Percentiles rank a stretch among this genome's conserved stretches.
These are phyloP conservation scores for Psammodynastes pulverulentus DNA, from an alignment of 2,113 vertebrate species.

Conservation along the genomic window DNA sequence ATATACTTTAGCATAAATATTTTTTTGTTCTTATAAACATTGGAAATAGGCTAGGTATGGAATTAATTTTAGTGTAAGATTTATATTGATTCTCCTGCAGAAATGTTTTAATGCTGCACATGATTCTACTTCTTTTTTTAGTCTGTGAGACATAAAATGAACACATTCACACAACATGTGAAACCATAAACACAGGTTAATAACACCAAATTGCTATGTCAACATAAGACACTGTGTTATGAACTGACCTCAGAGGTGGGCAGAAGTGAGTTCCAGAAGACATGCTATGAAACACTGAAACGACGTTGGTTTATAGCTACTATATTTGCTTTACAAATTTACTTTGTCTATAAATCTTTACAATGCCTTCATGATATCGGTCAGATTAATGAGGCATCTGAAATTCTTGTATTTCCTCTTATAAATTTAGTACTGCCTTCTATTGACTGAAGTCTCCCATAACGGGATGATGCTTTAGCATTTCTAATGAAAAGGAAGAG, in stretches of 20 bases:
- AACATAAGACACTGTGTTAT: neutral
- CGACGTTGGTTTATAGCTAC: neutral
- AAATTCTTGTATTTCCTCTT: neutral
- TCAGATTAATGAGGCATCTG: neutral
- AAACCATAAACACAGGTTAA: neutral
- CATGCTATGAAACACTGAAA: neutral
- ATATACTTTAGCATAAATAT: neutral
- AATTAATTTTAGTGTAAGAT: neutral
- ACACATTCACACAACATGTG: neutral
- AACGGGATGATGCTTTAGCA: neutral
- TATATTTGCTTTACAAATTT: neutral
- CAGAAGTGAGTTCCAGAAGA: neutral
- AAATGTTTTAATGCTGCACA: neutral
- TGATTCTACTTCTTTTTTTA: neutral
- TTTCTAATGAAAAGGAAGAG: neutral
- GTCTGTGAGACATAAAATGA: neutral
- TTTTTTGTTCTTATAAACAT: neutral
- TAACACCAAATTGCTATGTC: neutral
- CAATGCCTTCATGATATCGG: neutral
- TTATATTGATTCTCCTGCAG: neutral
- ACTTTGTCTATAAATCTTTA: neutral
- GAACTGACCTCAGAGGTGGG: neutral
- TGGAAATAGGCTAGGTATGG: neutral
- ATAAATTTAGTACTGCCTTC: neutral
- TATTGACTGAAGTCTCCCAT: neutral